Evolutionary conservation across 2,797 vertebrate genomes (phyloP).

Genomic region (Champsocephalus esox): DNA sequence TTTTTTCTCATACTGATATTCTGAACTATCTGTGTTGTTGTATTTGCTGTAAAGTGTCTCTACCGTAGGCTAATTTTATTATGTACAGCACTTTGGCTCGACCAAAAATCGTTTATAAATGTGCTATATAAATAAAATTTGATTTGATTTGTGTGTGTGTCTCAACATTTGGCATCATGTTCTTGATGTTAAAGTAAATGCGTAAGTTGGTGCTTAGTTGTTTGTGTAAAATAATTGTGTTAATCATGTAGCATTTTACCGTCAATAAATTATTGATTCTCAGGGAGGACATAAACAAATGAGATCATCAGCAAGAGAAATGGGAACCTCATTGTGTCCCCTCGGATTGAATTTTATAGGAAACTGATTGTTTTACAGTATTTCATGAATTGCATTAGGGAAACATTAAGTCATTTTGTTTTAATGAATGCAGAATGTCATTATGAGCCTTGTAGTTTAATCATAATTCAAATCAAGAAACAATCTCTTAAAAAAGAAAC

Average conservation of each 20-base stretch:
- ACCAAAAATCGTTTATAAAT: no score
- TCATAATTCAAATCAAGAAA: conserved; percentile 2
- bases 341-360: conserved; percentile 12
- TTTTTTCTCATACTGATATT: no score
- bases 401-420: conserved; percentile 5
- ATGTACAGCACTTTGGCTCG: no score
- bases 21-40: no score
- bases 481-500: background rate
- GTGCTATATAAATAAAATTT: no score
- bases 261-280: conserved; percentile 20
- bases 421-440: conserved; percentile 4
- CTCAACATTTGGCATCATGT: conserved; percentile 5
- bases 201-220: background rate
- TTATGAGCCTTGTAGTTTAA: conserved; percentile 4
- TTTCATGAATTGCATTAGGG: conserved; percentile 6
- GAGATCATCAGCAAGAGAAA: conserved; percentile 8
- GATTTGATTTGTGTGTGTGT: background rate
- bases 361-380: conserved; percentile 23
- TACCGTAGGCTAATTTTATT: no score
- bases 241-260: conserved; percentile 20
- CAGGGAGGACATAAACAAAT: conserved; percentile 7
- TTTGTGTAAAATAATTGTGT: background rate
- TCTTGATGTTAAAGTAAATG: conserved; percentile 1
- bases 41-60: no score
- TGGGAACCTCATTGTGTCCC: background rate